These are phyloP conservation scores for Hetaerina americana DNA, from an alignment of 1,140 invertebrate genomes.

Conservation along the genomic window DNA sequence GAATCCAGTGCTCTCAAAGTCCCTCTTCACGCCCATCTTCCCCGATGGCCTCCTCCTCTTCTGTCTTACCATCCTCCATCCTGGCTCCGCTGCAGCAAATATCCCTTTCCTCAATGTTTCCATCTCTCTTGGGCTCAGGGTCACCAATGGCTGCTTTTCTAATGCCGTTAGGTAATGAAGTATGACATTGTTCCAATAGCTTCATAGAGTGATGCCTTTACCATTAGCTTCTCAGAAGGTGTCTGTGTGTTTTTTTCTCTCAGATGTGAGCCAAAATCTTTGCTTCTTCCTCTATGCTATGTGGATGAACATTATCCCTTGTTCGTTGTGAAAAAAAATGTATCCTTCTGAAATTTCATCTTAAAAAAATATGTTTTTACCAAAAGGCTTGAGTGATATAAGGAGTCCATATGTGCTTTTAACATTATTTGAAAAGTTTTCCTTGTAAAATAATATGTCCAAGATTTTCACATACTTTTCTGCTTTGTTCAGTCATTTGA, in stretches of 20 bases:
- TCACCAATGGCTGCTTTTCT: slow-evolving; percentile 26
- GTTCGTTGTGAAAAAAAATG: too few species aligned
- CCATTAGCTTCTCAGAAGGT: background rate
- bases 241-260: slow-evolving; percentile 4
- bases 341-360: too few species aligned
- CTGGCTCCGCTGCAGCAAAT: background rate
- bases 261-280: background rate
- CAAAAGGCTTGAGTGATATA: too few species aligned
- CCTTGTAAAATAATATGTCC: too few species aligned
- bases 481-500: too few species aligned
- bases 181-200: background rate
- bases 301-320: background rate
- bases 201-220: background rate
- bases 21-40: background rate
- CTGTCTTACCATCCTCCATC: background rate
- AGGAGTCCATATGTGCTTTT: too few species aligned
- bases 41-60: background rate
- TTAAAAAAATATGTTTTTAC: too few species aligned
- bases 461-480: too few species aligned
- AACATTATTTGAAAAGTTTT: too few species aligned
- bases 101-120: background rate
- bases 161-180: slow-evolving; percentile 19
- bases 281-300: too few species aligned
- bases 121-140: background rate
- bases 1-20: background rate